Evolutionary conservation across 2,888 invertebrate genomes (phyloP), one percentile per base, ranked within the genome.

Genomic region (Pseudanteris insignis): DNA sequence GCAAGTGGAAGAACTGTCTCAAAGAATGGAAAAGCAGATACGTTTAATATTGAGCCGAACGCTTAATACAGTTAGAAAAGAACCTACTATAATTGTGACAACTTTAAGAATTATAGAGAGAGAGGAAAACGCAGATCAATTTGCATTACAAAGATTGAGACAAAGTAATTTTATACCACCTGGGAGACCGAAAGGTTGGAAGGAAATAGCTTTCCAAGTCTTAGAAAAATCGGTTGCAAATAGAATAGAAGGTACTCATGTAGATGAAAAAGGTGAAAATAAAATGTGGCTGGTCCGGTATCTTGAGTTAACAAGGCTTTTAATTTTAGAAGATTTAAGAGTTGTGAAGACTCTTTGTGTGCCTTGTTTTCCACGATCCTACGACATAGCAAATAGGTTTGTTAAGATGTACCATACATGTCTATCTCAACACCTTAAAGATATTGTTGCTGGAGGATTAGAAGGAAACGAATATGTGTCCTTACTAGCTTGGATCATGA

Each of bases 401-500:
- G 91, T 97, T 0, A 85, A 87, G 68, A 94, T 98, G 91, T 99
- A 99, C 78, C 98, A 99, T 78, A 87, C 85, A 13, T 90, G 91
- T 68, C 83, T 99, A 51, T 91, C 92, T 0, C 84, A 85, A 60
- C 90, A 91, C 83, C 81, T 97, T 9, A 89, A 93, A 81, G 94
- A 94, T 72, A 86, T 95, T 33, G 92, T 95, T n/a, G 85, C 87
- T 25, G 89, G 86, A 69, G 94, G 94, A 0, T 81, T 98, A 44
- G 92, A 97, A 83, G 97, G 96, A 28, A 97, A 97, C 78, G 99
- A 99, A 80, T 94, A 94, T 77, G 96, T 98, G 0, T 93, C 96
- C 0, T 81, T 99, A 44, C 82, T 99, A 5, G 90, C 91, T 0
- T 99, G 98, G 98, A 87, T 89, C 8, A 86, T 94, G 65, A 94